Evolutionary conservation across 2,888 invertebrate genomes (phyloP).

Genomic region (Dexiosoma caninum): DNA sequence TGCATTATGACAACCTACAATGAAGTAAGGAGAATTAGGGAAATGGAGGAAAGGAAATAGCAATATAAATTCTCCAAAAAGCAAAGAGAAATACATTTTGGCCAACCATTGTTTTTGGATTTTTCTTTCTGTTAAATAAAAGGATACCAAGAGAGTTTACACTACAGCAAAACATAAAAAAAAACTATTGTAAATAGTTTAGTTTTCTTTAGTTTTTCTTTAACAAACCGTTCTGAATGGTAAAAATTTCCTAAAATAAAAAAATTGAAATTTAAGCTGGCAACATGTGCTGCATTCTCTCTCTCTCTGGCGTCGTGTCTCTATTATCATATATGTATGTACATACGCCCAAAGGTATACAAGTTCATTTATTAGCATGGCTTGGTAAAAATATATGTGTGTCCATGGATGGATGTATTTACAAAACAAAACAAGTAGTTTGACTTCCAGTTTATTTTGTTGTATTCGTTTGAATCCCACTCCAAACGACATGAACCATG

Average conservation of each 20-base stretch:
- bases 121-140: too few species aligned
- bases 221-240: too few species aligned
- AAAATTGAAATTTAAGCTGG: background rate
- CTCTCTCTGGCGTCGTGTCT: background rate
- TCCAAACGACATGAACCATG: background rate
- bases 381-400: constrained; percentile 16
- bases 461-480: background rate
- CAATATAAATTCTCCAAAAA: background rate
- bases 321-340: background rate
- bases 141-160: too few species aligned
- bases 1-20: background rate
- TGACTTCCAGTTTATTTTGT: background rate
- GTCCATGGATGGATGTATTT: constrained; percentile 4
- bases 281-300: background rate
- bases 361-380: background rate
- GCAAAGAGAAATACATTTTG: background rate
- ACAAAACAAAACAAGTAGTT: constrained; percentile 20
- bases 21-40: background rate
- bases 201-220: too few species aligned
- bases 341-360: background rate
- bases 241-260: too few species aligned
- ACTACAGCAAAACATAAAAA: too few species aligned
- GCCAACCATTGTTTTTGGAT: too few species aligned
- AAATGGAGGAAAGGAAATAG: background rate
- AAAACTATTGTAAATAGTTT: too few species aligned